phyloP scores from a whole-genome alignment of 2,797 vertebrate genomes.

The Nothura maculosa region DNA sequence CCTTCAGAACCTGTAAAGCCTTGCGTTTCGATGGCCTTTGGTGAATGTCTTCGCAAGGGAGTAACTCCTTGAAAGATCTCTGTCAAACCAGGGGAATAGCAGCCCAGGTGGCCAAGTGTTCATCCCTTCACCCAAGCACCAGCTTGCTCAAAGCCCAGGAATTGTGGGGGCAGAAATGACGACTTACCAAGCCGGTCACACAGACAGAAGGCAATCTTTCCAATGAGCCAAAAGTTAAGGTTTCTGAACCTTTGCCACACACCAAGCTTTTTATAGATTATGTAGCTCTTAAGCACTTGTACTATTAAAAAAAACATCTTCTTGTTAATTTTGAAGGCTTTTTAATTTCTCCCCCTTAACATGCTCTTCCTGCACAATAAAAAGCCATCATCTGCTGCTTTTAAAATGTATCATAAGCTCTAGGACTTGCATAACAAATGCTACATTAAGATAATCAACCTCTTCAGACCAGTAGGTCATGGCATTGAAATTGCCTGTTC shows the following conservation, averaged over 20 bases:
- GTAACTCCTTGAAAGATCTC: background rate
- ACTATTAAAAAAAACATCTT: background rate
- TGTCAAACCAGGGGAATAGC: background rate
- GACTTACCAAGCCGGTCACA: background rate
- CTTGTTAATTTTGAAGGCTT: conserved; percentile 1
- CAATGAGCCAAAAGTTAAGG: background rate
- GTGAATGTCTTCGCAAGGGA: background rate
- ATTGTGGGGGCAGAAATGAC: background rate
- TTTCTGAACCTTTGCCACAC: background rate
- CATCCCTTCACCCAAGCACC: background rate
- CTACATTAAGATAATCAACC: background rate
- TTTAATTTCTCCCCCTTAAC: background rate
- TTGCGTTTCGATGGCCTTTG: background rate
- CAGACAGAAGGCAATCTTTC: background rate
- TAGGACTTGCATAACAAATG: conserved; percentile 23
- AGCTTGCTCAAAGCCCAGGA: background rate
- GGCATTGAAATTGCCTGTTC: background rate
- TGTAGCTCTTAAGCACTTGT: background rate
- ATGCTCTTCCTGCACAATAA: background rate
- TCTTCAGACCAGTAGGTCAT: conserved; percentile 5
- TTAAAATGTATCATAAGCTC: background rate
- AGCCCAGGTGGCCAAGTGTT: background rate
- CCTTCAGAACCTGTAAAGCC: background rate
- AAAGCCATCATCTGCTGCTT: background rate
- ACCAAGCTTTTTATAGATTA: background rate